Evolutionary conservation across 2,888 invertebrate genomes (phyloP).

Genomic region (Synergus gifuensis): DNA sequence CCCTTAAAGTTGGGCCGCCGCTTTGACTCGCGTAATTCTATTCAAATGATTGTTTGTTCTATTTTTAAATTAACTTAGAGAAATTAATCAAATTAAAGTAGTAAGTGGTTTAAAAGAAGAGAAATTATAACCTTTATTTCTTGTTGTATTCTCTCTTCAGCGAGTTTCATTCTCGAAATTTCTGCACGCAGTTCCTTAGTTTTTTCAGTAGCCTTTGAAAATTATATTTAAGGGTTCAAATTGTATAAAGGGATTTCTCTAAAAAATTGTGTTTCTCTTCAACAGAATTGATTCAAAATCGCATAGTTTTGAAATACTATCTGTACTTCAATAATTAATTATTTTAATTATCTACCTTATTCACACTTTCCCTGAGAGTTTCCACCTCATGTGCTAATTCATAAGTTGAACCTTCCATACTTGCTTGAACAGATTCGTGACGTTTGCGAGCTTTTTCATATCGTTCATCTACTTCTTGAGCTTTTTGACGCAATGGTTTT

Average conservation of each 20-base stretch:
- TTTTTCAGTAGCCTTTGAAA: slow-evolving; percentile 59
- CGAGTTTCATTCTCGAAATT: slow-evolving; percentile 61
- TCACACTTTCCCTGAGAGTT: slow-evolving; percentile 77
- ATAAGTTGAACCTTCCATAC: slow-evolving; percentile 80
- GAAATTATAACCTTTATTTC: slow-evolving; percentile 61
- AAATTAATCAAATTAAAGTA: not conserved
- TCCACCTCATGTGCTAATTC: slow-evolving; percentile 67
- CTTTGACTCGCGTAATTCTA: slow-evolving; percentile 55
- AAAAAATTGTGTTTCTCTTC: slow-evolving; percentile 15
- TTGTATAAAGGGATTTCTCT: not conserved
- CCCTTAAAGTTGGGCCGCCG: slow-evolving; percentile 56
- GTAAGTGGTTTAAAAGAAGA: not conserved
- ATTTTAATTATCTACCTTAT: slow-evolving; percentile 78
- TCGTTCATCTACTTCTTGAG: slow-evolving; percentile 82
- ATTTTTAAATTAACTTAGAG: not conserved
- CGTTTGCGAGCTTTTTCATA: slow-evolving; percentile 81
- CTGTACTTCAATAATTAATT: slow-evolving; percentile 11
- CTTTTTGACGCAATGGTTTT: slow-evolving; percentile 83
- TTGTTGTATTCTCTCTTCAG: slow-evolving; percentile 64
- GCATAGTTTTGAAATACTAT: no score
- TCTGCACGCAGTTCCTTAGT: slow-evolving; percentile 57
- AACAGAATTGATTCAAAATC: not conserved
- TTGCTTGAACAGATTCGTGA: slow-evolving; percentile 80
- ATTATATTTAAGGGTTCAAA: not conserved
- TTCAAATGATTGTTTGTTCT: not conserved